phyloP scores from a whole-genome alignment of 2,797 vertebrate genomes.

The Acanthopagrus latus region DNA sequence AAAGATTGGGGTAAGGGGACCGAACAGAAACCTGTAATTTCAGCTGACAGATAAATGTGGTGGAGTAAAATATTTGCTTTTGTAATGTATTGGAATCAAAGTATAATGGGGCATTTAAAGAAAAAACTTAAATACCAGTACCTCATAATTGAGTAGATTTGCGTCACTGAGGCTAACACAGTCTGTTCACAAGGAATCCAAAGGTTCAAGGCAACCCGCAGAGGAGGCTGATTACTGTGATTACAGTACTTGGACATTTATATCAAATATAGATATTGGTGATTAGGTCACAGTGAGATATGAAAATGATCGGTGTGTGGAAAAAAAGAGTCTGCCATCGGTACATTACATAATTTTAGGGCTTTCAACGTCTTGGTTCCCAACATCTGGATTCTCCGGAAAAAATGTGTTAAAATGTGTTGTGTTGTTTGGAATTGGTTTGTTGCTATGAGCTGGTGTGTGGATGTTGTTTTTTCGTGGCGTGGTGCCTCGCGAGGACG shows the following conservation, averaged over 20 bases:
- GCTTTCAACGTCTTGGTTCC: slow-evolving; percentile 14
- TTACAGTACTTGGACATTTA: slow-evolving; percentile 44
- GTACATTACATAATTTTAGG: slow-evolving; percentile 4
- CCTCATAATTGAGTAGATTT: neutral
- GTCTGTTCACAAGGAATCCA: slow-evolving; percentile 34
- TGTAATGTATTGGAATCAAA: neutral
- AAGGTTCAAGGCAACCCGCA: slow-evolving; percentile 30
- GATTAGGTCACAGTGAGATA: slow-evolving; percentile 21
- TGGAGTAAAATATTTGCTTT: neutral
- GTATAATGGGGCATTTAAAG: neutral
- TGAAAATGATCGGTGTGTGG: slow-evolving; percentile 14
- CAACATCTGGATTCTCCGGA: slow-evolving; percentile 8
- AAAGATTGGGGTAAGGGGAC: neutral
- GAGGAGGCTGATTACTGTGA: slow-evolving; percentile 50
- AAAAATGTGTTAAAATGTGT: neutral
- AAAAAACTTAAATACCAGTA: neutral
- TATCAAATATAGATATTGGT: slow-evolving; percentile 45
- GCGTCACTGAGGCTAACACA: neutral
- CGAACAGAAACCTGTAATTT: neutral
- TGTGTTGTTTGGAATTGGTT: slow-evolving; percentile 40
- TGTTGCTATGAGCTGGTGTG: slow-evolving; percentile 33
- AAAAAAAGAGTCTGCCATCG: slow-evolving; percentile 37
- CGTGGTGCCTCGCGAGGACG: slow-evolving; percentile 20
- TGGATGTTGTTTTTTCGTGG: slow-evolving; percentile 23
- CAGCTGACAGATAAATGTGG: neutral